These are phyloP conservation scores for Macroglossus sobrinus DNA, from an alignment of 2,113 vertebrate species.

Conservation along the genomic window DNA sequence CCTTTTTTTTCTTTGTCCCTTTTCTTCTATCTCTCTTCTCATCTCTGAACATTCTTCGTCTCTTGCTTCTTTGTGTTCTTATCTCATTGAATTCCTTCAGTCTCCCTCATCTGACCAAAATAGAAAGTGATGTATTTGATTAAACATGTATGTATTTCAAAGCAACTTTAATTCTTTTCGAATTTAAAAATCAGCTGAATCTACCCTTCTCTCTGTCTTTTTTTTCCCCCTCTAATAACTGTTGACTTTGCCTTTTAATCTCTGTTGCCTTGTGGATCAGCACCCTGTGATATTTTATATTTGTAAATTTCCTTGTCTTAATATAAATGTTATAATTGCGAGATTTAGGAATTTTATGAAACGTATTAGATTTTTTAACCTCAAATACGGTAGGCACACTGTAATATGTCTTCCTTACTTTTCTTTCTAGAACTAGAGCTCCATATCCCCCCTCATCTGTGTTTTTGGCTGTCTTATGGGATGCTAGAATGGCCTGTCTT, in stretches of 20 bases:
- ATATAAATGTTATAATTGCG: neutral
- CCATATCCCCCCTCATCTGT: neutral
- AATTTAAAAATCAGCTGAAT: neutral
- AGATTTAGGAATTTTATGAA: neutral
- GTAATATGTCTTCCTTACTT: slow-evolving; percentile 63
- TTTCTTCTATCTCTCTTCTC: neutral
- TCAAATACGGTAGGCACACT: neutral
- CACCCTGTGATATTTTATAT: neutral
- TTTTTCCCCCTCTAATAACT: neutral
- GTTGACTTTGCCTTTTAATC: neutral
- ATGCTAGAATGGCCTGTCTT: slow-evolving; percentile 43
- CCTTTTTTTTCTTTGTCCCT: neutral
- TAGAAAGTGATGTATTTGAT: neutral
- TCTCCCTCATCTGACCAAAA: neutral
- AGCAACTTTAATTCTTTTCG: neutral
- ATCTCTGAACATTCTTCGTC: neutral
- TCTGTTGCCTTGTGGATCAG: neutral
- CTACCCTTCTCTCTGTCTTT: slow-evolving; percentile 2
- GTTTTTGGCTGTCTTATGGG: slow-evolving; percentile 58
- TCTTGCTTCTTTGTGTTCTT: neutral
- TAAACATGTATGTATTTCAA: neutral
- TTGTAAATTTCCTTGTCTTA: neutral
- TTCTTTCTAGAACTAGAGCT: slow-evolving; percentile 57
- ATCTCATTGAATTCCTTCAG: neutral
- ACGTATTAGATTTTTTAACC: neutral